Base-by-base conservation (phyloP, 2,888 invertebrate species). In the Xylophagus ater region DNA sequence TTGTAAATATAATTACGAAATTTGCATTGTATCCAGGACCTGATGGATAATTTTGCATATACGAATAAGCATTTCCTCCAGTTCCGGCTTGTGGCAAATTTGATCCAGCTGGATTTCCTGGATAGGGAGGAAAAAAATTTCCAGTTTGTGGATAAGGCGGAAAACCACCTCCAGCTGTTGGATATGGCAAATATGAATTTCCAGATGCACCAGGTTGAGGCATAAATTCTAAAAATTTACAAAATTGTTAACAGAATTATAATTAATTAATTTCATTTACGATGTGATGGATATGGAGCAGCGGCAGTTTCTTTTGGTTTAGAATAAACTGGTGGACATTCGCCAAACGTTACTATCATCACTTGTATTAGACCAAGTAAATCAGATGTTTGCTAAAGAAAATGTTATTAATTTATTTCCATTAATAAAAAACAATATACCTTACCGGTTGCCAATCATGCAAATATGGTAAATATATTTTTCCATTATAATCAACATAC, bases 381-480 rank as follows among this genome's bases (percentile, higher is more conserved):
- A 60, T 94, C 93, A 6, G 96, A 94, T 8, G 76, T 72, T 58
- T 64, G 50, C 47, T 79, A 55, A 37, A 63, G 32, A 20, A 26
- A 29, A 37, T 41, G 31, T 37, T 4, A 4, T 18, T 36, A 21
- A 18, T 14, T 26, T 3, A 15, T 18, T 28, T 37, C 19, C 26
- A 12, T 25, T 34, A 34, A 14, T 26, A 34, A 37, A 21, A 30
- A 12, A 32, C 3, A 30, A 14, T 15, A n/a, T 20, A 17, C 42
- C 70, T 67, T 65, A 78, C 78, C 31, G 77, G 74, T 41, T 74
- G 71, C 98, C 98, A 98, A 51, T 96, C 90, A 57, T 93, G 90
- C 43, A 99, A 70, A 69, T 92, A 98, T 2, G 97, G 97, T 55
- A 97, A 70, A 64, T 94, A 97, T 38, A 98, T 80, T 65, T 90